Base-by-base conservation (phyloP, 2,797 vertebrate species). In the Malacoctenus gilli region DNA sequence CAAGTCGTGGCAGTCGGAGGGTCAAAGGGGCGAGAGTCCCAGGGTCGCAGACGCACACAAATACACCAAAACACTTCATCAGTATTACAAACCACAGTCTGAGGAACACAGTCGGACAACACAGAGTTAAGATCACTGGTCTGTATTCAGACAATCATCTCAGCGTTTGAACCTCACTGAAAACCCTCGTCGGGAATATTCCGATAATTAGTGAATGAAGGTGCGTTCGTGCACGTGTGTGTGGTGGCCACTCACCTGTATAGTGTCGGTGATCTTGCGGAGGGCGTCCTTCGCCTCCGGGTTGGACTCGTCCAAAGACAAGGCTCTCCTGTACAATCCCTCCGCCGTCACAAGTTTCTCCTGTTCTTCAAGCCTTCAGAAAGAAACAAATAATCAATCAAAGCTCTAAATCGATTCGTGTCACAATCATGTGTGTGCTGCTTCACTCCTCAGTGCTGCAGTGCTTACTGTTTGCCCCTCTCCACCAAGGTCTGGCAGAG, bases 401-500 rank as follows among this genome's bases (percentile, higher is more conserved):
- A 4, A n/a, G n/a, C n/a, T n/a, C n/a, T n/a, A n/a, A n/a, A n/a
- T n/a, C n/a, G n/a, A n/a, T n/a, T n/a, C n/a, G n/a, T n/a, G n/a
- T n/a, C n/a, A n/a, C n/a, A n/a, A n/a, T n/a, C n/a, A n/a, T n/a
- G n/a, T n/a, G n/a, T n/a, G n/a, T n/a, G n/a, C n/a, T n/a, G n/a
- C n/a, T n/a, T n/a, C n/a, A n/a, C n/a, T n/a, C n/a, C n/a, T n/a
- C n/a, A n/a, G n/a, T n/a, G n/a, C n/a, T n/a, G n/a, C 37, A n/a
- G 11, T 22, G 91, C 96, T 94, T 91, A 99, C 97, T 97, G 96
- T 75, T 93, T 91, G 32, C 96, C 97, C 87, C 95, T 90, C 80
- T 98, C 96, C 76, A 98, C 95, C 18, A 99, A 92, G 0, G 97
- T 99, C 85, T 99, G 97, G 77, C 96, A 97, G 40, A 99, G 94